Base-by-base conservation (phyloP, 2,113 vertebrate genomes). In the Bostrychus sinensis region DNA sequence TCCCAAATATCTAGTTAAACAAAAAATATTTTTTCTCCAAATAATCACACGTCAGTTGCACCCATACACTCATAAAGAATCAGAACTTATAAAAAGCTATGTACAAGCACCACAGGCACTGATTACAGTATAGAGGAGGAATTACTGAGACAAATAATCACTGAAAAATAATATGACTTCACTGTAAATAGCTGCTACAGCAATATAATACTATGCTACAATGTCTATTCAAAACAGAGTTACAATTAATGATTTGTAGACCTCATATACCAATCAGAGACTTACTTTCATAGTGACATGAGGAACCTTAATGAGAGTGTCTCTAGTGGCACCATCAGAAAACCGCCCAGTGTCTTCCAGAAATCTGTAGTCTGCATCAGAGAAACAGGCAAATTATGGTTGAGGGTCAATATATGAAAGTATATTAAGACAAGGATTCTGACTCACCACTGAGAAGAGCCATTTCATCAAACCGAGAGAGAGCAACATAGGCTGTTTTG, bases 261-360 rank as follows among this genome's bases (percentile, higher is more conserved):
- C n/a, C 17, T 30, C 9, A 17, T 1, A 5, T 16, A 20, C 19
- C 13, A 42, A 64, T 28, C 1, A 14, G 26, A 20, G 11, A 54
- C 85, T 41, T 83, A 93, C 91, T 72, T 73, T 77, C 0, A 23
- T 26, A 34, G 76, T 79, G 7, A 42, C 23, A 1, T 45, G 72
- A 10, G 72, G 82, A 46, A 26, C 26, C 32, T 23, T 69, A 26
- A 82, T 22, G 3, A 90, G 72, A 20, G 14, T 4, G 69, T 95
- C 94, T 88, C 97, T 93, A 77, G 83, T 91, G 67, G 95, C 89
- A n/a, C 92, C 60, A 39, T 96, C 95, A 22, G 94, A 91, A 80
- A 94, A 88, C 70, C 96, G 93, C 65, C 93, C 95, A 0, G 94
- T 92, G 20, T 98, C 97, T 90, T 99, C 97, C 81, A 99, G 91